Conservation (phyloP, 2,888 invertebrate species). For the Steromphala cineraria region DNA sequence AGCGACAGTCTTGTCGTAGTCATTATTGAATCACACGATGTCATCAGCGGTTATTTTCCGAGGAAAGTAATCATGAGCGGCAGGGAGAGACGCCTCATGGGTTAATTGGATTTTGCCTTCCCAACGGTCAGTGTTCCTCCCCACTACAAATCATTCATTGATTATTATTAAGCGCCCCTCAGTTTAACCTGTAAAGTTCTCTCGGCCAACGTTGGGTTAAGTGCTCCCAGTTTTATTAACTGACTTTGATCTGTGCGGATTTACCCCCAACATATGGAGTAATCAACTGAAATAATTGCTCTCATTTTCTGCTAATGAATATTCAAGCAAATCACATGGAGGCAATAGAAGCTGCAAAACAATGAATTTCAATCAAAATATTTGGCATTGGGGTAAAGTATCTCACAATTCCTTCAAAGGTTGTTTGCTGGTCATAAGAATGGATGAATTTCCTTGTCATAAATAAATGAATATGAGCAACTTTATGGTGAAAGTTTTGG, state of each 20-base stretch:
- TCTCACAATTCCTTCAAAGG: not conserved
- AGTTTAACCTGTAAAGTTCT: constrained; percentile 10
- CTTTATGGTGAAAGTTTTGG: too few species aligned
- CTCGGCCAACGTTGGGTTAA: constrained; percentile 9
- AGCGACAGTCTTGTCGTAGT: constrained; percentile 27
- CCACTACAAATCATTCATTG: constrained; percentile 27
- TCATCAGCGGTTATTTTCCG: constrained; percentile 42
- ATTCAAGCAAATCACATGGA: constrained; percentile 7
- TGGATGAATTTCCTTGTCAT: too few species aligned
- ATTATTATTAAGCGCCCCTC: constrained; percentile 24
- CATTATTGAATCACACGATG: constrained; percentile 43
- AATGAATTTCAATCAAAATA: constrained; percentile 17
- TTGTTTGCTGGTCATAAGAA: too few species aligned
- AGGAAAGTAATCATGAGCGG: constrained; percentile 40
- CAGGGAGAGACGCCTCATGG: constrained; percentile 41
- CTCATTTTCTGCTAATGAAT: constrained; percentile 22
- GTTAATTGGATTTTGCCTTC: constrained; percentile 39
- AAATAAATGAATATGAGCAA: too few species aligned
- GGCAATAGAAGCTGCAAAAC: not conserved
- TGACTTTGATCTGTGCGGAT: not conserved
- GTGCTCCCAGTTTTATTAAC: constrained; percentile 21
- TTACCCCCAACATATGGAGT: constrained; percentile 1
- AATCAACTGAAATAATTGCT: constrained; percentile 16
- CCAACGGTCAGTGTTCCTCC: not conserved
- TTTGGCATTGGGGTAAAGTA: not conserved